Conservation (phyloP, 92 coral and sea anemone species). For the Phenganax marumi region DNA sequence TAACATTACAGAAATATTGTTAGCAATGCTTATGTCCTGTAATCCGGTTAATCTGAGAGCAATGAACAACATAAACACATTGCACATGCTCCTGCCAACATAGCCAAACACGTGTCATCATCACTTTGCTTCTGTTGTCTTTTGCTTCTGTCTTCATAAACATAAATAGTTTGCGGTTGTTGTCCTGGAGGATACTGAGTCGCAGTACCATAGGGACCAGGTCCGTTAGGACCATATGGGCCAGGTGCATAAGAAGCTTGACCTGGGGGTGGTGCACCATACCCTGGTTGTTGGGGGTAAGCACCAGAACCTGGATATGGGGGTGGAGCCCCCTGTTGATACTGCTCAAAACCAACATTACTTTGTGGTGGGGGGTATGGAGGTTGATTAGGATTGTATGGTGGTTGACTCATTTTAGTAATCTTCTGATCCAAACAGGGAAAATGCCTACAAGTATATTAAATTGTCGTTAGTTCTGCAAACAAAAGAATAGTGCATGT, state of each 20-base stretch:
- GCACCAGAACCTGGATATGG: constrained; percentile 64
- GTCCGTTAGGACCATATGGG: constrained; percentile 59
- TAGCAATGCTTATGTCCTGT: neutral
- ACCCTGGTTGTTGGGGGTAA: constrained; percentile 42
- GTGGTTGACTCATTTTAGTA: constrained; percentile 63
- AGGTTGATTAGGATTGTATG: constrained; percentile 62
- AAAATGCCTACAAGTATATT: too few species aligned
- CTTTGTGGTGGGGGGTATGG: constrained; percentile 53
- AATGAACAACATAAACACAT: constrained; percentile 92
- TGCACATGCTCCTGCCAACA: constrained; percentile 79
- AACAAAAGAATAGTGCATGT: too few species aligned
- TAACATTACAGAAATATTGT: constrained; percentile 17
- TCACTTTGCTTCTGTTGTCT: constrained; percentile 57
- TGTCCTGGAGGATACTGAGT: constrained; percentile 62
- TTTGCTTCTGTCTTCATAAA: constrained; percentile 60
- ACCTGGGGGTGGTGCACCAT: constrained; percentile 33
- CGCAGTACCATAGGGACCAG: constrained; percentile 39
- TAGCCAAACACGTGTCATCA: constrained; percentile 71
- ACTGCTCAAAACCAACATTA: constrained; percentile 75
- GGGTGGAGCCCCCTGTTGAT: constrained; percentile 88
- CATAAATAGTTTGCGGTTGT: constrained; percentile 91
- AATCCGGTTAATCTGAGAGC: constrained; percentile 54
- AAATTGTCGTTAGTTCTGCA: too few species aligned
- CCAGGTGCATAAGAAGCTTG: constrained; percentile 46
- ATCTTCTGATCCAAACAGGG: neutral